Evolutionary conservation across 2,888 invertebrate species (phyloP).

Genomic region (Pecten maximus): DNA sequence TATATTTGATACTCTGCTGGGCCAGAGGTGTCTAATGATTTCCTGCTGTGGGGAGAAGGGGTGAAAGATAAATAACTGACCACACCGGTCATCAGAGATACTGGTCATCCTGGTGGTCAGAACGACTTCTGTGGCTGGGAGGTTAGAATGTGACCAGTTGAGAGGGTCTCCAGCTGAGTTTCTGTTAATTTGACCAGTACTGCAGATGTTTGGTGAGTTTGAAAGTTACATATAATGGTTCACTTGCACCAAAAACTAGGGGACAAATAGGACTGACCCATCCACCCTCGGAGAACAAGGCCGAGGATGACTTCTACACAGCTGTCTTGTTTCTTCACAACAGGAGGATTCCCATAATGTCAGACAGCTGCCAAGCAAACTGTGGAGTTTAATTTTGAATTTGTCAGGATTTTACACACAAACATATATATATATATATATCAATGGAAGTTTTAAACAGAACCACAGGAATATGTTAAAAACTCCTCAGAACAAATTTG

Average conservation of each 20-base stretch:
- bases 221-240: background rate
- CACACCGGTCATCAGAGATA: slow-evolving; percentile 9
- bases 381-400: background rate
- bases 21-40: slow-evolving; percentile 9
- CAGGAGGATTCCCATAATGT: background rate
- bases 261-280: background rate
- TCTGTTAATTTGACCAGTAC: background rate
- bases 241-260: background rate
- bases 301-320: background rate
- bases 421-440: too few species aligned
- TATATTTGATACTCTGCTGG: background rate
- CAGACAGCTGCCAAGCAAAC: background rate
- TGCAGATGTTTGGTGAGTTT: background rate
- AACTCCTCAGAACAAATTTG: background rate
- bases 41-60: background rate
- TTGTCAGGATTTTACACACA: background rate
- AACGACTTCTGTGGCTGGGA: background rate
- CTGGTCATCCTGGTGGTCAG: background rate
- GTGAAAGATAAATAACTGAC: background rate
- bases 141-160: background rate
- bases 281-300: background rate
- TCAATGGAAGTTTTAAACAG: too few species aligned
- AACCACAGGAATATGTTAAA: background rate
- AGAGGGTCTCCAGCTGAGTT: background rate
- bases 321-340: background rate